Percentiles rank a stretch among this genome's conserved stretches.
phyloP scores from a whole-genome alignment of 2,797 vertebrate genomes.

The Spea hammondii region DNA sequence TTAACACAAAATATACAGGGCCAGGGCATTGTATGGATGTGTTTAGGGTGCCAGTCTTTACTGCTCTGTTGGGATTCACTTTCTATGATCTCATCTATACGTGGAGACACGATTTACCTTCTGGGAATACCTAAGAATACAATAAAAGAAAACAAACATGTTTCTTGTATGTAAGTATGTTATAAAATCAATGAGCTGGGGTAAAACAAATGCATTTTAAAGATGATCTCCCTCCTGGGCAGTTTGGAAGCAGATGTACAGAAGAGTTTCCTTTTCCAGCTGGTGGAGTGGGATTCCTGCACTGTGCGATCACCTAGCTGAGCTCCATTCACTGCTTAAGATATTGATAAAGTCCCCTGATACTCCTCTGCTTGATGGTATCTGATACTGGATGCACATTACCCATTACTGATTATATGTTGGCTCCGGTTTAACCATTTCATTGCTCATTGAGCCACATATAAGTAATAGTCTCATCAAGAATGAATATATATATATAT shows the following conservation, averaged over 20 bases:
- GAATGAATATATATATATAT: no score
- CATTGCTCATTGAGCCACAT: background rate
- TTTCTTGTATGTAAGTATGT: background rate
- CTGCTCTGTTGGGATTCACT: no score
- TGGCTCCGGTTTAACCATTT: conserved; percentile 57
- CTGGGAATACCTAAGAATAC: background rate
- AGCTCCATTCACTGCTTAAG: conserved; percentile 53
- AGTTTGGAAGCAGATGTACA: conserved; percentile 1
- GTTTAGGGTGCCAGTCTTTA: no score
- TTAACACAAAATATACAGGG: no score
- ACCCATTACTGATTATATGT: conserved; percentile 62
- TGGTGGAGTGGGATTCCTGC: conserved; percentile 18
- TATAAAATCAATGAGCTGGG: conserved; percentile 62
- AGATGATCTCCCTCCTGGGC: background rate
- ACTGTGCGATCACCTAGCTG: background rate
- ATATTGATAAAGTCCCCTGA: conserved; percentile 61
- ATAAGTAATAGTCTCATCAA: no score
- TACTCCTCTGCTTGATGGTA: conserved; percentile 64
- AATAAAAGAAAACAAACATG: background rate
- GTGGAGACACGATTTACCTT: background rate
- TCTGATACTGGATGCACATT: conserved; percentile 64
- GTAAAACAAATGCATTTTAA: background rate
- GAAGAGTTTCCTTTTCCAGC: background rate
- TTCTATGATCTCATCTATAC: background rate
- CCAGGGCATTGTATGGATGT: no score